phyloP scores from a whole-genome alignment of 2,888 invertebrate species.

The Brachypterus glaber region DNA sequence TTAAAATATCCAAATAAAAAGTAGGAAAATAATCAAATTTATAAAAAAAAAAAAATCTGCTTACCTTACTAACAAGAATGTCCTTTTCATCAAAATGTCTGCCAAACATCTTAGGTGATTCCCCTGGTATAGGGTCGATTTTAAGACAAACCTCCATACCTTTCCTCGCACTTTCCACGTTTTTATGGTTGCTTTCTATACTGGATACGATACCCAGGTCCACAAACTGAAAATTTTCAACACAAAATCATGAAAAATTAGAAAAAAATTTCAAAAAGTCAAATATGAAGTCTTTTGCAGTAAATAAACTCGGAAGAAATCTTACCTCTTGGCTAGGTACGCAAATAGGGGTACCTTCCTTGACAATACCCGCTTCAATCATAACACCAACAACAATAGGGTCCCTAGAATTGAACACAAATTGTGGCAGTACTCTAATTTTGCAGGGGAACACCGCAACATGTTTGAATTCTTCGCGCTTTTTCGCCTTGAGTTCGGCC shows the following conservation, averaged over 20 bases:
- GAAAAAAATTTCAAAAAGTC: not conserved
- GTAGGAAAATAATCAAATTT: too few species aligned
- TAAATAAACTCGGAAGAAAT: constrained; percentile 9
- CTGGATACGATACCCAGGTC: constrained; percentile 91
- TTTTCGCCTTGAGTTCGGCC: constrained; percentile 82
- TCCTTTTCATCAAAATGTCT: constrained; percentile 97
- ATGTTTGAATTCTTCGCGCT: constrained; percentile 90
- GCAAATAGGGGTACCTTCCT: constrained; percentile 95
- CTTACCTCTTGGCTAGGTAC: constrained; percentile 91
- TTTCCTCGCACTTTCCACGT: constrained; percentile 86
- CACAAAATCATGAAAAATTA: too few species aligned
- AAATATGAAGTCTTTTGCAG: not conserved
- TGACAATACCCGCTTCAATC: constrained; percentile 90
- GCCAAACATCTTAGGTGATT: constrained; percentile 97
- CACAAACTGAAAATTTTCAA: constrained; percentile 62
- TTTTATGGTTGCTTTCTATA: constrained; percentile 92
- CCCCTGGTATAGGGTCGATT: constrained; percentile 95
- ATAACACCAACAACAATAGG: constrained; percentile 96
- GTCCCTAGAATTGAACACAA: constrained; percentile 95
- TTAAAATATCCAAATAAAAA: too few species aligned
- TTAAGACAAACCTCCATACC: constrained; percentile 95
- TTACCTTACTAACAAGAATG: constrained; percentile 86
- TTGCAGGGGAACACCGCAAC: constrained; percentile 99
- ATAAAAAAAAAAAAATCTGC: too few species aligned
- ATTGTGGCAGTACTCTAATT: constrained; percentile 72